Conservation (phyloP, 2,113 vertebrate genomes). For the Pampusana beccarii region DNA sequence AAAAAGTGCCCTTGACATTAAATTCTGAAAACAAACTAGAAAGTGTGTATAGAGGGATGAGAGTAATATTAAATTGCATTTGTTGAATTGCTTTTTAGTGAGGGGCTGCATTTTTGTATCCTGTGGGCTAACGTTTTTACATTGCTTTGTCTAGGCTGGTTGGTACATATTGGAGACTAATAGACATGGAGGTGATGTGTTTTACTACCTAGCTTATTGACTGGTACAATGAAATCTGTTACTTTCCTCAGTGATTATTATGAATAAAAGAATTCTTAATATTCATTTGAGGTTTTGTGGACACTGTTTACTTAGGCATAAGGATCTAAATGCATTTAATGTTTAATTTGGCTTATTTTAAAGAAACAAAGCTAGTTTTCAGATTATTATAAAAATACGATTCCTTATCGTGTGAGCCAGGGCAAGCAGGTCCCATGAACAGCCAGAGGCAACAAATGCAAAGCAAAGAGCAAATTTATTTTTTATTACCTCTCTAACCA, state of each 20-base stretch:
- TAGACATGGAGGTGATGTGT: neutral
- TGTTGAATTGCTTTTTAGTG: neutral
- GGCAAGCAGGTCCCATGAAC: too few species aligned
- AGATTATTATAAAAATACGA: neutral
- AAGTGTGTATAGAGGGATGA: neutral
- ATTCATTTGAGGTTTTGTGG: neutral
- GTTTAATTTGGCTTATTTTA: neutral
- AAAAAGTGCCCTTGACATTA: constrained; percentile 10
- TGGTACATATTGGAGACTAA: neutral
- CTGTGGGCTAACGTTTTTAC: neutral
- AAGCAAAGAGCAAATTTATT: too few species aligned
- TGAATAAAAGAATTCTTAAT: neutral
- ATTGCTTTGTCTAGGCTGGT: neutral
- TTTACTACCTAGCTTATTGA: neutral
- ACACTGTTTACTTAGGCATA: neutral
- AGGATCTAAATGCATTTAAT: neutral
- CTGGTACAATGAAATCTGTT: neutral
- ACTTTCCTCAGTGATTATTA: neutral
- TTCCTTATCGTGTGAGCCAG: neutral
- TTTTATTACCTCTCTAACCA: too few species aligned
- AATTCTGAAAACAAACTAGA: neutral
- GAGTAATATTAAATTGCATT: neutral
- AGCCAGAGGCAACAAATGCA: too few species aligned
- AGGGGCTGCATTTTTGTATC: neutral
- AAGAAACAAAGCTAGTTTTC: neutral